Conservation (phyloP, 2,797 vertebrate species). For the Phyllotis vaccarum region DNA sequence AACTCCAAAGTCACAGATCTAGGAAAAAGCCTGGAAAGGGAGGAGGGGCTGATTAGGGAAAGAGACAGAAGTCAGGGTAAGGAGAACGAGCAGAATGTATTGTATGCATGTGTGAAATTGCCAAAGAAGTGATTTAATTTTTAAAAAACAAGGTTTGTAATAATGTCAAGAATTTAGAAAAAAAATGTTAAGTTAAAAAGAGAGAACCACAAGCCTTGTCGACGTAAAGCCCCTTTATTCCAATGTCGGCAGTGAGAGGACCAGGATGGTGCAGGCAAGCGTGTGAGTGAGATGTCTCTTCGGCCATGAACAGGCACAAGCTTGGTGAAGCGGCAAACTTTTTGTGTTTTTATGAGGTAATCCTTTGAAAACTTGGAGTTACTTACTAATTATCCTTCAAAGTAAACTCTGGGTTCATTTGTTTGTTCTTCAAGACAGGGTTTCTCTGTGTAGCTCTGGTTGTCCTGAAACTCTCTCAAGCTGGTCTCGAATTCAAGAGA, state of each 20-base stretch:
- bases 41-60: background rate
- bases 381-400: background rate
- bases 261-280: background rate
- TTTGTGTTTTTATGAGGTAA: background rate
- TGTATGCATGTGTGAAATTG: no score
- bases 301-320: background rate
- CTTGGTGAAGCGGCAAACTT: background rate
- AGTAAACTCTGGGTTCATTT: background rate
- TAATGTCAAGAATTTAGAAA: background rate
- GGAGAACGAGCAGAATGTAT: background rate
- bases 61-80: background rate
- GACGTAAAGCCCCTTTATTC: no score
- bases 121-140: background rate
- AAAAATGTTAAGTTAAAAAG: background rate
- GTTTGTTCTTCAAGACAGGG: background rate
- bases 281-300: background rate
- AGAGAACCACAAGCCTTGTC: background rate
- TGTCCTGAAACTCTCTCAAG: background rate
- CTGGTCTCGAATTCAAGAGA: background rate
- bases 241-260: background rate
- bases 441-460: background rate
- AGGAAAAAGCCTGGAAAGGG: no score
- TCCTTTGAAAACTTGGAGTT: background rate
- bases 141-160: background rate
- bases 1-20: background rate